Base-by-base conservation (phyloP, 2,888 invertebrate genomes). In the Lasioglossum zephyrum region DNA sequence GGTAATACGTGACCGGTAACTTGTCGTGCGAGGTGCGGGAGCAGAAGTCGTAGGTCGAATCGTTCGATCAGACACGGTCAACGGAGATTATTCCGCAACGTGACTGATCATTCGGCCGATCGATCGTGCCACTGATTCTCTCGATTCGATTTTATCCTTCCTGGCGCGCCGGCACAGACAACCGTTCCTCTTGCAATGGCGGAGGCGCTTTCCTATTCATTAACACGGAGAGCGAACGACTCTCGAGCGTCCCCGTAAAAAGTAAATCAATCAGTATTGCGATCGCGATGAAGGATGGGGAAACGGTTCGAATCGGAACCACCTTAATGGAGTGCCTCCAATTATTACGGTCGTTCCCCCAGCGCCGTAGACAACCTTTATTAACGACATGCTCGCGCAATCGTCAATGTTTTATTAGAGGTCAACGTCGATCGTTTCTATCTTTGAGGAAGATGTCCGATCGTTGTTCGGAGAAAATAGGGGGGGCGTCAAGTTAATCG, bases 321-420 rank as follows among this genome's bases (percentile, higher is more conserved):
- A 85, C 86, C 87, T 88, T 86, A 78, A 81, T 82, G 82, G 84
- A 87, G 81, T 79, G 80, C 77, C 80, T 79, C 83, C 91, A 90
- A 92, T 92, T 89, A 91, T 91, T 87, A 85, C 84, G 84, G 79
- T 70, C 84, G 77, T 81, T 80, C 83, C 70, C 60, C 72, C 39
- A 41, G 66, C 81, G 70, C 57, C 70, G 69, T 39, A 73, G 83
- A 77, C 63, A 47, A 41, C 73, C 57, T 77, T 87, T 87, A 86
- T 90, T 87, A 86, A 90, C 86, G 85, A 81, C 76, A 83, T 63
- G 49, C 73, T 41, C 66, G 70, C 22, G 16, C 4, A 16, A 44
- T 77, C 26, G 22, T 16, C 36, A 18, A 66, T 31, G 31, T 31
- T 63, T 63, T 16, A 31, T 2, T 2, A 31, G 31, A 63, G 16